Conservation (phyloP, 1,140 invertebrate species). For the Acromyrmex charruanus region DNA sequence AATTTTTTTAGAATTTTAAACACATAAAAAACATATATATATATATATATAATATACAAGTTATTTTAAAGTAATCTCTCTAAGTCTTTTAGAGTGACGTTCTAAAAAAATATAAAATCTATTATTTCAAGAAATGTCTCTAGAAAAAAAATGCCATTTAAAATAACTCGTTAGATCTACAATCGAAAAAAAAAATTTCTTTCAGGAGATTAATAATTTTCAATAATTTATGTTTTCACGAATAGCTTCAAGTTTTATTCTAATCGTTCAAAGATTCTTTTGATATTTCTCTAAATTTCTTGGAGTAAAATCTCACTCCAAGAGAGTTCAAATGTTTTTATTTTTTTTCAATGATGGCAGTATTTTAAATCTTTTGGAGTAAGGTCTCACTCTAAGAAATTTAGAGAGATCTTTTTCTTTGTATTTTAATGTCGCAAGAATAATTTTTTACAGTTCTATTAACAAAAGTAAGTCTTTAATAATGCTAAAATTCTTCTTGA, state of each 20-base stretch:
- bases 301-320: too few relatives aligned
- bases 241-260: neutral
- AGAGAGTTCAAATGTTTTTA: too few relatives aligned
- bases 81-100: neutral
- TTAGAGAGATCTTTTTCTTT: neutral
- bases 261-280: neutral
- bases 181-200: neutral
- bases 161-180: neutral
- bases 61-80: constrained; percentile 1
- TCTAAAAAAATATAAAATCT: neutral
- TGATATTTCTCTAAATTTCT: too few relatives aligned
- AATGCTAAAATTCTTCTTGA: neutral
- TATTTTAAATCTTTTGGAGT: too few relatives aligned
- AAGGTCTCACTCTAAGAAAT: too few relatives aligned
- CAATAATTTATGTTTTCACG: neutral
- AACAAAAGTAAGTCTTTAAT: neutral
- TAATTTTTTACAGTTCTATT: neutral
- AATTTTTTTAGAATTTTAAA: too few relatives aligned
- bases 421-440: neutral
- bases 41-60: neutral
- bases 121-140: neutral
- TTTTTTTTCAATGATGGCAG: too few relatives aligned
- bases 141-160: neutral
- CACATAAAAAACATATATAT: too few relatives aligned
- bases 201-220: neutral